Evolutionary conservation across 2,888 invertebrate species (phyloP).

Genomic region (Himalopsyche tibetana): DNA sequence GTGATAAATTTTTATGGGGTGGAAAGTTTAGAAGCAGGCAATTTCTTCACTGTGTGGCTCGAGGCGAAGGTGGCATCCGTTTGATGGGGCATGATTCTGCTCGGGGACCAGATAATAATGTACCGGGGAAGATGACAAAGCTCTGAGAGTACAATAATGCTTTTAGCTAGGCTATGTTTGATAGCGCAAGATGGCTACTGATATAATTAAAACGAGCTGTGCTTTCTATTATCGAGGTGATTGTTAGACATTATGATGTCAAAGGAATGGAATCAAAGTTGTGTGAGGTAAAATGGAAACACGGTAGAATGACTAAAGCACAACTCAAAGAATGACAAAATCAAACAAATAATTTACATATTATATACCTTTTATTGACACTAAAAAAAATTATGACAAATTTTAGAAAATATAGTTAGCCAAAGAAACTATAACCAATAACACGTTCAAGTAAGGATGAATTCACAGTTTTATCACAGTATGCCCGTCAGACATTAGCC

Average conservation of each 20-base stretch:
- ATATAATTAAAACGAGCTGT: not conserved
- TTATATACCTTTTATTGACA: no score
- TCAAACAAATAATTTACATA: no score
- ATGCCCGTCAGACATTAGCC: no score
- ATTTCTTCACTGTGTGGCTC: not conserved
- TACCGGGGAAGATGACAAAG: conserved; percentile 24
- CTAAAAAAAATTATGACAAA: no score
- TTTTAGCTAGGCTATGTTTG: not conserved
- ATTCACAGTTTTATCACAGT: no score
- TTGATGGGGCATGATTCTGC: conserved; percentile 5
- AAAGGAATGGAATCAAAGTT: not conserved
- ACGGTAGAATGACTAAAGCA: no score
- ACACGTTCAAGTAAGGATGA: no score
- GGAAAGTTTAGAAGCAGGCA: not conserved
- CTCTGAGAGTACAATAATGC: not conserved
- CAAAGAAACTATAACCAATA: no score
- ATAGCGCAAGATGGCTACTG: not conserved
- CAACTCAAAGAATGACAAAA: no score
- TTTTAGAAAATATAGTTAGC: no score
- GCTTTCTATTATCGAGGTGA: not conserved
- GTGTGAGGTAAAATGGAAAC: no score
- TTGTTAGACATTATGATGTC: not conserved
- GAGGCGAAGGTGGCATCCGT: conserved; percentile 1
- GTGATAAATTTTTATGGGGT: conserved; percentile 38
- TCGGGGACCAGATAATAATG: conserved; percentile 34